Evolutionary conservation across 2,797 vertebrate genomes (phyloP), one percentile per base, ranked within the genome.

Genomic region (Gephyroberyx darwinii): DNA sequence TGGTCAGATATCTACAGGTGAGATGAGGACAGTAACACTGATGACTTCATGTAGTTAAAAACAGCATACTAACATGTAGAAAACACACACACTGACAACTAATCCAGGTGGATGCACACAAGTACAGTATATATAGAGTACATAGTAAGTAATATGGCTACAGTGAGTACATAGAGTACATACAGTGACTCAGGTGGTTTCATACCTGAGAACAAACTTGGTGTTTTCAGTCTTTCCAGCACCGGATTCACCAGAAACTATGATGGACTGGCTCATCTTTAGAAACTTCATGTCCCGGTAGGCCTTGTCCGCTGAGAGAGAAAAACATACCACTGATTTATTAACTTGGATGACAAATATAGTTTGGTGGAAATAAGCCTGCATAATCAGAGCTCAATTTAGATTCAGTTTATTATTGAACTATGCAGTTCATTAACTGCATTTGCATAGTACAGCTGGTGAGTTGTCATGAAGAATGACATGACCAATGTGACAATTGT

Each of bases 181-280:
- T 10, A n/a, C n/a, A n/a, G 1, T 35, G 19, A 48, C 14, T 82
- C 20, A 64, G 0, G 22, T 3, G 2, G 16, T 10, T 3, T 69
- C 82, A 10, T 84, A 99, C 98, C 98, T 96, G 83, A 99, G 93
- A 88, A 99, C 96, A 94, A 99, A 99, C 90, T 99, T 99, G 48
- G 98, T 99, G 88, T 99, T 99, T 94, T 99, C 98, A 10, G 98
- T 99, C 92, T 99, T 99, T 81, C 98, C 98, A 81, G 98, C 98
- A 78, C 98, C 98, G 0, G 98, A 99, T 94, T 99, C 98, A 83
- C 98, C 98, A 75, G 98, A 99, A 55, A 99, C 98, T 74, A 99
- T 98, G 86, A 99, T 98, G 64, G 98, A 99, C 85, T 99, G 98
- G 81, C 98, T 99, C 94, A 98, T 95, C 90, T 96, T 98, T 58